Evolutionary conservation across 2,888 invertebrate species (phyloP), one percentile per base, ranked within the genome.

Genomic region (Tipula unca): DNA sequence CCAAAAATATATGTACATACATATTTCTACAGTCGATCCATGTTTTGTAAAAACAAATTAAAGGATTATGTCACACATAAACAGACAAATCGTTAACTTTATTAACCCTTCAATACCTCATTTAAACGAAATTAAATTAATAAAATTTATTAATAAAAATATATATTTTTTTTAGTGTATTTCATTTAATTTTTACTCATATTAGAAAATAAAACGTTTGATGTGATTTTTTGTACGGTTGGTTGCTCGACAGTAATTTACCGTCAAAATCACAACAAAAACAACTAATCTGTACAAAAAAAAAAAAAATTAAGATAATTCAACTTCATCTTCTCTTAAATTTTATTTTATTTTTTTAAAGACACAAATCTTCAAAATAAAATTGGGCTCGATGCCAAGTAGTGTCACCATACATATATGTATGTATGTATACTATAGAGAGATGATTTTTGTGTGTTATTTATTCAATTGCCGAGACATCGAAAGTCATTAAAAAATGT

Each of bases 221-320:
- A 69, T 69, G 69, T 69, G 69, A 25, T 69, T 69, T n/a, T 69
- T 69, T 25, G 69, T 69, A 25, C 10, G 69, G 69, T 69, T 10
- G 69, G 69, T 69, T 69, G 69, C 69, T 69, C 69, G 69, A 69
- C 69, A 69, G 69, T 69, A 69, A 69, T 69, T 69, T 69, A 69
- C 69, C 69, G 69, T 69, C 69, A 69, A 69, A 69, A 25, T 69
- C 69, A 69, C 69, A 69, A 69, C 20, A 69, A 69, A 69, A 20
- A 25, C 20, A 69, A 69, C 69, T 69, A 69, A 69, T 69, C 69
- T 69, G 20, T 69, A 69, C 10, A 25, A 69, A 69, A 25, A 25
- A 69, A 69, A 10, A 69, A 69, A 69, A 69, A 69, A 10, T 48
- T 69, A 69, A 69, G 69, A 69, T 69, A 69, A 69, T 69, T 69